phyloP scores from a whole-genome alignment of 2,888 invertebrate species.

The Leptinotarsa juncta region DNA sequence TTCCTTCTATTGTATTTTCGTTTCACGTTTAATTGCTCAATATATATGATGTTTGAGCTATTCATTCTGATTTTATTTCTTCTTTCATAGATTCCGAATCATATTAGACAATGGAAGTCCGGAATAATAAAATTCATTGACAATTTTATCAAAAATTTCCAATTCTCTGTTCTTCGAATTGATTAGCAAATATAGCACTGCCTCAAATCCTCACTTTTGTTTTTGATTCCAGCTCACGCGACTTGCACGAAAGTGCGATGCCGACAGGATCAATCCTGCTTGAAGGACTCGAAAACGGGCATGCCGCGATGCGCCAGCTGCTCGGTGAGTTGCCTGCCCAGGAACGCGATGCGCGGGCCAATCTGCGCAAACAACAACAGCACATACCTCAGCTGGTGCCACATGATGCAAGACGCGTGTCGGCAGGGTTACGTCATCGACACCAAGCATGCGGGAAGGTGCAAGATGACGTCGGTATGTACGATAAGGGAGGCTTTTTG shows the following conservation, averaged over 20 bases:
- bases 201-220: neutral
- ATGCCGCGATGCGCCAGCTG: constrained; percentile 80
- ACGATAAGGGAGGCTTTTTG: neutral
- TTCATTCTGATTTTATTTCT: no score
- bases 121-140: no score
- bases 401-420: constrained; percentile 83
- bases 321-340: constrained; percentile 71
- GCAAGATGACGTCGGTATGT: constrained; percentile 54
- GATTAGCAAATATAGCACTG: no score
- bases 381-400: constrained; percentile 83
- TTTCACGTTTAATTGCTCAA: no score
- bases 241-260: constrained; percentile 77
- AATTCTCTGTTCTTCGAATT: no score
- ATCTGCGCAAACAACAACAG: constrained; percentile 81
- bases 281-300: constrained; percentile 73
- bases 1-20: no score
- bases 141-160: no score
- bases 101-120: no score
- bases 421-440: constrained; percentile 78
- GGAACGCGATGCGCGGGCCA: constrained; percentile 67
- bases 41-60: no score
- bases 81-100: no score
- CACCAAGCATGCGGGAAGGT: constrained; percentile 75
- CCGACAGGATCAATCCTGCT: constrained; percentile 75
- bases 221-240: constrained; percentile 70